Evolutionary conservation across 2,113 vertebrate genomes (phyloP).

Genomic region (Brienomyrus brachyistius): DNA sequence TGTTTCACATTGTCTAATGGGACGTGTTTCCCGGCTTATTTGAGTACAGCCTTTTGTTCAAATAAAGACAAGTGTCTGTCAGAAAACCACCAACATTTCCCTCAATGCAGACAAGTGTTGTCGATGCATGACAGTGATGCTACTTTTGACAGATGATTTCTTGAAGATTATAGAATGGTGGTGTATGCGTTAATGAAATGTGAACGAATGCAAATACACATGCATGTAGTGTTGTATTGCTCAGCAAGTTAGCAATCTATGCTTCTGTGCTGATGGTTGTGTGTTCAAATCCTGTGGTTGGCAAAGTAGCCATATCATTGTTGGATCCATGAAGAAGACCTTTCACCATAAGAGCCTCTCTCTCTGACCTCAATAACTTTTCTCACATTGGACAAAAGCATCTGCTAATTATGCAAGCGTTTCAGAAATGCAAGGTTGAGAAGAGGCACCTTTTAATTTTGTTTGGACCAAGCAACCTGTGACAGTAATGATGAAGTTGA

Average conservation of each 20-base stretch:
- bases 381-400: neutral
- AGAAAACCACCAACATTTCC: slow-evolving; percentile 20
- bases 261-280: neutral
- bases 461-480: slow-evolving; percentile 2
- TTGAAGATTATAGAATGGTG: neutral
- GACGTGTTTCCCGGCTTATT: slow-evolving; percentile 37
- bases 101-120: neutral
- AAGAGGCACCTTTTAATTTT: neutral
- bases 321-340: neutral
- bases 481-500: neutral
- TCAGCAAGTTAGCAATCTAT: neutral
- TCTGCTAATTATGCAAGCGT: neutral
- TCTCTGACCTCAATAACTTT: neutral
- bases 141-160: neutral
- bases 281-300: neutral
- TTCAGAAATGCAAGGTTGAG: neutral
- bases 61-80: slow-evolving; percentile 46
- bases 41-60: slow-evolving; percentile 42
- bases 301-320: neutral
- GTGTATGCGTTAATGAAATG: neutral
- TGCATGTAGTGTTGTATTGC: neutral
- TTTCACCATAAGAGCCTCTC: neutral
- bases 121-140: neutral
- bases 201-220: neutral
- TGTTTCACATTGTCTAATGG: slow-evolving; percentile 37